Conservation (phyloP, 2,888 invertebrate genomes). For the Megaustenia siamemsis region DNA sequence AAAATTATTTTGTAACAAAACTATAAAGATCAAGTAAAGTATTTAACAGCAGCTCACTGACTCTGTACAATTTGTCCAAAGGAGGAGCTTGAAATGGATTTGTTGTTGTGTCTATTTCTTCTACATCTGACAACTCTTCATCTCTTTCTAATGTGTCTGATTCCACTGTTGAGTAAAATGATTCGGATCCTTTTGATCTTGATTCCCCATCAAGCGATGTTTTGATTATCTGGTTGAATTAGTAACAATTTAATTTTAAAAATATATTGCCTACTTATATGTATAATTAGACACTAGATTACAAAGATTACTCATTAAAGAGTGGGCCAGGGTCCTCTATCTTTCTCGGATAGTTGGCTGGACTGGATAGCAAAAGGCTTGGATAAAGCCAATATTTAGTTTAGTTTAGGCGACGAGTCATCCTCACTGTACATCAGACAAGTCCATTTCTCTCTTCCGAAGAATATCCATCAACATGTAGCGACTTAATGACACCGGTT, state of each 20-base stretch:
- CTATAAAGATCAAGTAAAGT: no score
- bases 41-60: background rate
- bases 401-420: no score
- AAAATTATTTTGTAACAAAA: no score
- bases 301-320: background rate
- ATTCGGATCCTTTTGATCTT: background rate
- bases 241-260: background rate
- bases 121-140: background rate
- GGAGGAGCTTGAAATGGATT: constrained; percentile 1
- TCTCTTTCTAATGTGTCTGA: background rate
- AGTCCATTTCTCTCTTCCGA: no score
- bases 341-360: no score
- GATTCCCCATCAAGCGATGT: background rate
- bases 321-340: background rate
- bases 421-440: no score
- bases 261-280: background rate
- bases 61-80: constrained; percentile 7
- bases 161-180: background rate
- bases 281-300: background rate
- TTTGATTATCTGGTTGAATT: background rate
- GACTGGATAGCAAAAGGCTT: no score
- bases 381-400: no score
- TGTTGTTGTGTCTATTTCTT: background rate
- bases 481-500: no score
- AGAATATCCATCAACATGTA: no score